A percentile compares a stretch with the other conserved stretches of the same genome.
These are phyloP conservation scores for Halocynthia roretzi DNA, from an alignment of 23 tunicate genomes.

Conservation along the genomic window DNA sequence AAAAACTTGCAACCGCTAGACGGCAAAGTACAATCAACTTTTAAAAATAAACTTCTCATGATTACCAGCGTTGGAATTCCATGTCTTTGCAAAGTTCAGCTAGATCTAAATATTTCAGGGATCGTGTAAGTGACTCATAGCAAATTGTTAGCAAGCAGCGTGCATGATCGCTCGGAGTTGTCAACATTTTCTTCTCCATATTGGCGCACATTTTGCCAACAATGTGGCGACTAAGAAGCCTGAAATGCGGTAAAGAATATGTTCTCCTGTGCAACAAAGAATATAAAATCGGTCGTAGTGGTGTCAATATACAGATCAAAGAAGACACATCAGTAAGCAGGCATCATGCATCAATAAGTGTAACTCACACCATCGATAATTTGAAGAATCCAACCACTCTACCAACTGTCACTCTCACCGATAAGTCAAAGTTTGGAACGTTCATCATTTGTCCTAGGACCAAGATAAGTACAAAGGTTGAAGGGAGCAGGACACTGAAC, in stretches of 20 bases:
- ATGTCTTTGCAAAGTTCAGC: no score
- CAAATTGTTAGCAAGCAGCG: no score
- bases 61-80: no score
- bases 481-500: neutral
- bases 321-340: conserved; percentile 75
- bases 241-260: neutral
- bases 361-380: neutral
- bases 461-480: conserved; percentile 21
- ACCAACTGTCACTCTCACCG: conserved; percentile 15
- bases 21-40: no score
- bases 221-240: neutral
- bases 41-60: no score
- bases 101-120: no score
- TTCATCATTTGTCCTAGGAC: conserved; percentile 16
- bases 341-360: conserved; percentile 41
- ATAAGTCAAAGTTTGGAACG: conserved; percentile 70
- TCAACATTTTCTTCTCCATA: no score
- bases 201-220: neutral
- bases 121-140: no score
- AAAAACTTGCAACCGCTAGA: no score
- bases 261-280: conserved; percentile 13
- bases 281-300: conserved; percentile 19
- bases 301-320: conserved; percentile 35
- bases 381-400: neutral
- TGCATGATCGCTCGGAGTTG: no score